These are phyloP conservation scores for Pterocles orientalis DNA, from an alignment of 2,113 vertebrate genomes.

Conservation along the genomic window DNA sequence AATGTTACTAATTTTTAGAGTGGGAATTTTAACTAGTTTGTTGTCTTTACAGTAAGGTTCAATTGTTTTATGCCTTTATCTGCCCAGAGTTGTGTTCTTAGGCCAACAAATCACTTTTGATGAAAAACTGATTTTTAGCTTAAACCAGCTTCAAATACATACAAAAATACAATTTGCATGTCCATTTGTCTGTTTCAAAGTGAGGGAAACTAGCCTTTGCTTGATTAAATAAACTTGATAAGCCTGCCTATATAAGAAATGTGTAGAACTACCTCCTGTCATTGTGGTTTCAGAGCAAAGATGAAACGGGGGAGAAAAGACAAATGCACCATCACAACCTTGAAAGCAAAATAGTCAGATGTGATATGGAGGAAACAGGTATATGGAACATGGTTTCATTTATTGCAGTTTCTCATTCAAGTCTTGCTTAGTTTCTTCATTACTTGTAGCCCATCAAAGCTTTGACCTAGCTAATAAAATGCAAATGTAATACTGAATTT, in stretches of 20 bases:
- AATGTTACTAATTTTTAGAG: not conserved
- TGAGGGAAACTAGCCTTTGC: not conserved
- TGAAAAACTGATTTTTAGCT: not conserved
- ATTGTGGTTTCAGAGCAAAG: not conserved
- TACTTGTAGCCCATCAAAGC: not conserved
- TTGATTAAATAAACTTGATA: not conserved
- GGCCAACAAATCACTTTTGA: not conserved
- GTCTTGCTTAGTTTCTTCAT: not conserved
- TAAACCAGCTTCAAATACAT: not conserved
- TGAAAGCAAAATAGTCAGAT: not conserved
- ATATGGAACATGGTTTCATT: accelerated
- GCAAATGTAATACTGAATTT: not conserved
- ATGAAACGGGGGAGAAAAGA: not conserved
- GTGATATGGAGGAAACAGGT: not conserved
- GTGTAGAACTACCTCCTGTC: not conserved
- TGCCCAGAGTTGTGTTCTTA: not conserved
- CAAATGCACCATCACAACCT: not conserved
- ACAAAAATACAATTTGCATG: not conserved
- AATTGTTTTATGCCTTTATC: not conserved
- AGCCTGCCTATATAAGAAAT: not conserved
- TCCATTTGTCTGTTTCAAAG: not conserved
- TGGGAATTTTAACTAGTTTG: not conserved
- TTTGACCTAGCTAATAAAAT: not conserved
- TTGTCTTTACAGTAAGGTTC: not conserved
- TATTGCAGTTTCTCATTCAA: not conserved